Percentiles rank a stretch among this genome's conserved stretches.
These are phyloP conservation scores for Candidula unifasciata DNA, from an alignment of 2,888 invertebrate genomes.

Conservation along the genomic window DNA sequence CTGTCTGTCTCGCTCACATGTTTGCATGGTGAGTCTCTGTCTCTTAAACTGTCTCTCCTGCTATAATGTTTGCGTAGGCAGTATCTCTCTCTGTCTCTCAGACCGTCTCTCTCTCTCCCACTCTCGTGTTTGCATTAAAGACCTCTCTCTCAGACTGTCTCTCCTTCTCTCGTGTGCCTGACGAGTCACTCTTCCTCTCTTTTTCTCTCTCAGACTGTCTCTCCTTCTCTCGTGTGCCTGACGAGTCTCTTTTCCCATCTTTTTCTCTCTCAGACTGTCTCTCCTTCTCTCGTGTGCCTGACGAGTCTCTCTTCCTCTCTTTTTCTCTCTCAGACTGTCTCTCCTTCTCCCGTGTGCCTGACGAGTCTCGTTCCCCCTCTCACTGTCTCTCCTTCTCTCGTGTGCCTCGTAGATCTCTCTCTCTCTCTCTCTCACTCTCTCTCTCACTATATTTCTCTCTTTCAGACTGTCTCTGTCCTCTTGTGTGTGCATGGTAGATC, in stretches of 20 bases:
- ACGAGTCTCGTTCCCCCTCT: not conserved
- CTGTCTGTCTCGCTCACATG: not conserved
- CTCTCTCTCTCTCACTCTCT: not conserved
- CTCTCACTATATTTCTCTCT: not conserved
- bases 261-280: not conserved
- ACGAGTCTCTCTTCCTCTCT: not conserved
- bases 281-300: not conserved
- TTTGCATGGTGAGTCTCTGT: not conserved
- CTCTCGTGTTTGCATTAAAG: not conserved
- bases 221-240: not conserved
- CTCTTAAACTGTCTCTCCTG: not conserved
- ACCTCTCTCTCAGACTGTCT: not conserved
- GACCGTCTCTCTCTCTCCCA: slow-evolving; percentile 1
- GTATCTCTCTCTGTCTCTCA: not conserved
- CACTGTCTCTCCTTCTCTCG: not conserved
- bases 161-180: not conserved
- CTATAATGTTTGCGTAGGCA: not conserved
- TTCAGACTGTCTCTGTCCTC: not conserved
- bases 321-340: not conserved
- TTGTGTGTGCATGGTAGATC: no score
- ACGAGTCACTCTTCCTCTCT: not conserved
- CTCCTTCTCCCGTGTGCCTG: not conserved
- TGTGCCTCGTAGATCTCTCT: not conserved
- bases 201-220: not conserved
- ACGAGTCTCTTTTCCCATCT: not conserved